Percentiles rank a stretch among this genome's conserved stretches.
Conservation (phyloP, 1,140 invertebrate species). For the Drosophila jambulina region DNA sequence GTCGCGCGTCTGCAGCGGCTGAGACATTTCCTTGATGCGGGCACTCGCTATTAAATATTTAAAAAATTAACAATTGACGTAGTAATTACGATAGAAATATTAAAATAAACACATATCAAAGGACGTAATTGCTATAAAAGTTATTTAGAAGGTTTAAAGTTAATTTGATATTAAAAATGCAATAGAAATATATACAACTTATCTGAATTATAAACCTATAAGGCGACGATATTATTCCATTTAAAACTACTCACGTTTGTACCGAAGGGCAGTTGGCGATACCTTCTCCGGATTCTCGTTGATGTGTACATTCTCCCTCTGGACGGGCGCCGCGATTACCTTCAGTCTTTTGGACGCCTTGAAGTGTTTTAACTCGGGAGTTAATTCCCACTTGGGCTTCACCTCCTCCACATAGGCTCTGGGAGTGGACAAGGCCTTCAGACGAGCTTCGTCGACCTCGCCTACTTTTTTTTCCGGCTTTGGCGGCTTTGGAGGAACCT, state of each 20-base stretch:
- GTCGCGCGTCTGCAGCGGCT: slow-evolving; percentile 56
- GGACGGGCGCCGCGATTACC: slow-evolving; percentile 37
- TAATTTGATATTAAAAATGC: too few species aligned
- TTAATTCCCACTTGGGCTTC: slow-evolving; percentile 65
- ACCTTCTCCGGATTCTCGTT: slow-evolving; percentile 58
- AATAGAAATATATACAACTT: too few species aligned
- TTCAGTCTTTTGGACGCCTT: slow-evolving; percentile 60
- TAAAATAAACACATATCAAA: too few species aligned
- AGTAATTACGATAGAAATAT: not conserved
- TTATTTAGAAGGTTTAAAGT: too few species aligned
- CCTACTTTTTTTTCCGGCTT: slow-evolving; percentile 32
- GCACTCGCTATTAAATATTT: slow-evolving; percentile 46
- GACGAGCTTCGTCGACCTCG: slow-evolving; percentile 23
- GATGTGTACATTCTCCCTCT: slow-evolving; percentile 57
- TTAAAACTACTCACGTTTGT: slow-evolving; percentile 63
- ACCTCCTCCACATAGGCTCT: slow-evolving; percentile 34
- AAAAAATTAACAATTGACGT: not conserved
- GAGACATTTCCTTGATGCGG: slow-evolving; percentile 71
- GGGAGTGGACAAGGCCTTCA: slow-evolving; percentile 58
- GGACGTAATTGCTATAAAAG: too few species aligned
- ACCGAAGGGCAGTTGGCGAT: slow-evolving; percentile 52
- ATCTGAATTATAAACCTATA: not conserved
- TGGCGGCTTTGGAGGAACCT: slow-evolving; percentile 29
- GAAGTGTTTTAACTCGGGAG: slow-evolving; percentile 47
- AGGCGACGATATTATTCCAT: not conserved